A percentile compares a stretch with the other conserved stretches of the same genome.
Conservation (phyloP, 1,140 invertebrate species). For the Riptortus pedestris region DNA sequence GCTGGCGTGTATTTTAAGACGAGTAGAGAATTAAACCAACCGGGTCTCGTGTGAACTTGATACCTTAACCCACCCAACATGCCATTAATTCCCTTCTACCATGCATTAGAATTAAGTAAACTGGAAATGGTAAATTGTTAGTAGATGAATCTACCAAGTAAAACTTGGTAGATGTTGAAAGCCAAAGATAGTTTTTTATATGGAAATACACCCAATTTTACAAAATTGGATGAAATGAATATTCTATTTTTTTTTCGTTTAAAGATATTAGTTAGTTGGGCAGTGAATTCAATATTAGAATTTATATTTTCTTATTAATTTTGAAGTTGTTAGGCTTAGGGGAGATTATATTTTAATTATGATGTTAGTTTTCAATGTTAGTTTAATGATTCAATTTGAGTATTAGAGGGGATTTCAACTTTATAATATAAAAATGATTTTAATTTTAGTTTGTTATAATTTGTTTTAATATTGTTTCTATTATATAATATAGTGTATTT, state of each 20-base stretch:
- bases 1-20: not conserved
- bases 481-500: conserved; percentile 15
- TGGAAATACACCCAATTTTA: too few species aligned
- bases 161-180: too few species aligned
- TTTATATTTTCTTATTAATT: not conserved
- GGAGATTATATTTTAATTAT: not conserved
- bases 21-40: not conserved
- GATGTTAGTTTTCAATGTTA: not conserved
- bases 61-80: not conserved
- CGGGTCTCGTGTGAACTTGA: not conserved
- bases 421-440: not conserved
- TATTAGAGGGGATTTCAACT: not conserved
- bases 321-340: not conserved
- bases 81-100: not conserved
- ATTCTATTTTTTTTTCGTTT: too few species aligned
- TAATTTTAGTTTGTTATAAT: not conserved
- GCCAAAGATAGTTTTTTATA: too few species aligned
- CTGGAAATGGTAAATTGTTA: too few species aligned
- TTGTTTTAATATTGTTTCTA: not conserved
- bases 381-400: not conserved
- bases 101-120: not conserved
- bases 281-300: too few species aligned
- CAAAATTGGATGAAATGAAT: too few species aligned
- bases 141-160: too few species aligned
- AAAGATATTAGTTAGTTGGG: too few species aligned